Percentiles rank a stretch among this genome's conserved stretches.
phyloP scores from a whole-genome alignment of 2,797 vertebrate genomes.

The Lepidocolaptes lacrymiger region DNA sequence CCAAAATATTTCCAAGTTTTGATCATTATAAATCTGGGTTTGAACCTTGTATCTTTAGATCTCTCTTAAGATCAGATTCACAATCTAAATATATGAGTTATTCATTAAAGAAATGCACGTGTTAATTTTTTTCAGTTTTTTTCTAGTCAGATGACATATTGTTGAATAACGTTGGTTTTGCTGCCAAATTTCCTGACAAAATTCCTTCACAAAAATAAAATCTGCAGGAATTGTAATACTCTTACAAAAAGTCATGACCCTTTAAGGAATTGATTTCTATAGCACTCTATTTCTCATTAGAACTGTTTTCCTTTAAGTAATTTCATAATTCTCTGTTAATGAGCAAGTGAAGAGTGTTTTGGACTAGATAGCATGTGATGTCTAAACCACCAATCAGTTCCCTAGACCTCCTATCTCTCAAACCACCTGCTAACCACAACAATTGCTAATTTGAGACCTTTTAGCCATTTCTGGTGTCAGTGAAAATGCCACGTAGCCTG shows the following conservation, averaged over 20 bases:
- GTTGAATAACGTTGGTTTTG: neutral
- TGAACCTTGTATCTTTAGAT: neutral
- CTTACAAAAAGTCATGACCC: neutral
- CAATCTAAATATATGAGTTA: neutral
- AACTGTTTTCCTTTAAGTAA: slow-evolving; percentile 46
- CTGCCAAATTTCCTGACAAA: neutral
- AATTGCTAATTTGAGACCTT: slow-evolving; percentile 74
- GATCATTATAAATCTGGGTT: neutral
- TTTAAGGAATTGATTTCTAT: slow-evolving; percentile 17
- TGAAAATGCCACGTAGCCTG: slow-evolving; percentile 69
- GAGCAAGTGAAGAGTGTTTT: neutral
- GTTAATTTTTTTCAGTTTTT: neutral
- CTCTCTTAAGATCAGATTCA: neutral
- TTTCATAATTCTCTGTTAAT: slow-evolving; percentile 42
- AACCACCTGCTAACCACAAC: slow-evolving; percentile 77
- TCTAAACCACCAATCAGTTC: slow-evolving; percentile 14
- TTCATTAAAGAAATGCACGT: neutral
- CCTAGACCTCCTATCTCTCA: slow-evolving; percentile 63
- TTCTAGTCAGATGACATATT: neutral
- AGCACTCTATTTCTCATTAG: neutral
- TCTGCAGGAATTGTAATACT: neutral
- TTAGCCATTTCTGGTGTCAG: slow-evolving; percentile 71
- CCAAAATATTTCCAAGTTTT: neutral
- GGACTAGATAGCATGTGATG: neutral
- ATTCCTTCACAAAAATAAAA: slow-evolving; percentile 36